phyloP scores from a whole-genome alignment of 2,797 vertebrate species.

The Phalloptychus januarius region DNA sequence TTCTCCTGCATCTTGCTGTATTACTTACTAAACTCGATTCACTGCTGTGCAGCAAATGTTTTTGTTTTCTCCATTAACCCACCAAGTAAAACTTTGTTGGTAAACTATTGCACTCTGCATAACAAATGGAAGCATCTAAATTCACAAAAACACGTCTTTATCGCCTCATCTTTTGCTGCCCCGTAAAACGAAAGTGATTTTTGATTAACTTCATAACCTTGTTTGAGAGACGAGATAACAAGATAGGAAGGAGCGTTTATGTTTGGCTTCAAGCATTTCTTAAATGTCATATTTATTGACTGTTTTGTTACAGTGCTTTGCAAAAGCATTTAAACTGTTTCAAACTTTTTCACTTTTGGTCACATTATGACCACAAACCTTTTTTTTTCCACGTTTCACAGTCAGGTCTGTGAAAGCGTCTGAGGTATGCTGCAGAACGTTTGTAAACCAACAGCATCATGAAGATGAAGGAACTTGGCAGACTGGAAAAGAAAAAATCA shows the following conservation, averaged over 20 bases:
- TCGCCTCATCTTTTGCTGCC: background rate
- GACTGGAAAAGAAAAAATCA: background rate
- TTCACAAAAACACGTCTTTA: background rate
- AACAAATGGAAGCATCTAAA: background rate
- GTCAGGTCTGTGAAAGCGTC: background rate
- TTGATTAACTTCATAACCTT: background rate
- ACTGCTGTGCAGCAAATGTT: background rate
- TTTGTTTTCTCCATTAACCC: background rate
- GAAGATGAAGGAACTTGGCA: background rate
- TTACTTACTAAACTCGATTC: conserved; percentile 8
- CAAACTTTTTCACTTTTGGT: background rate
- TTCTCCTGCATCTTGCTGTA: conserved; percentile 7
- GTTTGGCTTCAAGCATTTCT: background rate
- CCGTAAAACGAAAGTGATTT: background rate
- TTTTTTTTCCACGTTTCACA: background rate
- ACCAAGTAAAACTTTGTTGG: conserved; percentile 1
- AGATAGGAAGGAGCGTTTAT: background rate
- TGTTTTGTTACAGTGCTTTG: background rate
- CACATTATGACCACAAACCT: background rate
- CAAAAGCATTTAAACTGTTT: background rate
- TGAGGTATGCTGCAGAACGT: background rate
- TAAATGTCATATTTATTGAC: background rate
- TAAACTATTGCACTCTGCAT: background rate
- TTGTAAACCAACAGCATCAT: background rate
- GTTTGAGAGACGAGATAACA: background rate